Percentiles rank a stretch among this genome's conserved stretches.
phyloP scores from a whole-genome alignment of 2,797 vertebrate species.

The Danio aesculapii region DNA sequence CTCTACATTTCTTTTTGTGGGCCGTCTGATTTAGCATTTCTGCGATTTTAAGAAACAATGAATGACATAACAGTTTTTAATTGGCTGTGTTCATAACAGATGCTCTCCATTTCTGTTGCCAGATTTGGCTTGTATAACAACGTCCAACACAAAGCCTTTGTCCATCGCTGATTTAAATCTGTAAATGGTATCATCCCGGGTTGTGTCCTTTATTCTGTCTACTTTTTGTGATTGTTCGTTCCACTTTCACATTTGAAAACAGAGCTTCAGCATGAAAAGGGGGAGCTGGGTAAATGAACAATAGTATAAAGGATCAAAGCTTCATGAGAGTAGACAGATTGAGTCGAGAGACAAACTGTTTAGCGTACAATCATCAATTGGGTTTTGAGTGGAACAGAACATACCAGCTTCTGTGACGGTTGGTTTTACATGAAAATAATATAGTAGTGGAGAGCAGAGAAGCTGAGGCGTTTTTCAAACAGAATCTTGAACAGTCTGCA shows the following conservation, averaged over 20 bases:
- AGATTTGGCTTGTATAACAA: conserved; percentile 26
- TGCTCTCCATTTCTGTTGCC: conserved; percentile 29
- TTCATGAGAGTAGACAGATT: conserved; percentile 24
- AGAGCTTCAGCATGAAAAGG: conserved; percentile 7
- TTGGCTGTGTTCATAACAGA: conserved; percentile 30
- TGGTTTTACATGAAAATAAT: conserved; percentile 54
- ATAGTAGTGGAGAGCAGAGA: conserved; percentile 36
- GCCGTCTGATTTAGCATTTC: background rate
- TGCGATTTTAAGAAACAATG: conserved; percentile 34
- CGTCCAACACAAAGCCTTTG: conserved; percentile 37
- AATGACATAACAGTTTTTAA: conserved; percentile 31
- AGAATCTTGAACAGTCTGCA: conserved; percentile 54
- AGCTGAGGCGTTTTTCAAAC: conserved; percentile 46
- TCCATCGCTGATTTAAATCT: conserved; percentile 44
- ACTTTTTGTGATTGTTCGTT: conserved; percentile 42
- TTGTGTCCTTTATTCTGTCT: conserved; percentile 44
- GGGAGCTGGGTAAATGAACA: conserved; percentile 44
- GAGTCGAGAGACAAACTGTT: conserved; percentile 34
- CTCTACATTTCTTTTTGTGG: conserved; percentile 1
- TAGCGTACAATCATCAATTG: conserved; percentile 4
- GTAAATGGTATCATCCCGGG: conserved; percentile 40
- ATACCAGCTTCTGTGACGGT: conserved; percentile 23
- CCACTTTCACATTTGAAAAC: conserved; percentile 38
- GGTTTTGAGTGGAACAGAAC: conserved; percentile 34
- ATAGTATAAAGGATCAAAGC: conserved; percentile 57